Evolutionary conservation across 2,888 invertebrate genomes (phyloP).

Genomic region (Seira ritae): DNA sequence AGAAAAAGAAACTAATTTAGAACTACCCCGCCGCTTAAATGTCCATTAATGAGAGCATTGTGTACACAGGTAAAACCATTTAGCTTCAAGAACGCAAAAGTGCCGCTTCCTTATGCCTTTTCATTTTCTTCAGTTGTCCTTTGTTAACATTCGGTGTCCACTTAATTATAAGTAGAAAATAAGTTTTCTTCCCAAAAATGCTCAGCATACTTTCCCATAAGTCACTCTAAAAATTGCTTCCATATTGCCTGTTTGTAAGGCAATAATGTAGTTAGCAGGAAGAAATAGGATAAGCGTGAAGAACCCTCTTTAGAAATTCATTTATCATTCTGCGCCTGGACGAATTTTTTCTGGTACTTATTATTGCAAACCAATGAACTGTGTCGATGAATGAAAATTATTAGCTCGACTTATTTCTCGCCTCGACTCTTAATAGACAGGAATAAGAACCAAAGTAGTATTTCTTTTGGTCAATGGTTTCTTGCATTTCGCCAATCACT

Average conservation of each 20-base stretch:
- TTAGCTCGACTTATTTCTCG: slow-evolving; percentile 58
- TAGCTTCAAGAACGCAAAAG: slow-evolving; percentile 16
- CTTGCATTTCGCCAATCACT: not conserved
- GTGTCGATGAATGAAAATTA: slow-evolving; percentile 49
- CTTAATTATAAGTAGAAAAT: too few species aligned
- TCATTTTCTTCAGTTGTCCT: too few species aligned
- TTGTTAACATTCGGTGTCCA: too few species aligned
- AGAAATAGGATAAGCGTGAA: not conserved
- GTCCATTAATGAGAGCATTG: slow-evolving; percentile 24
- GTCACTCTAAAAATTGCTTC: slow-evolving; percentile 35
- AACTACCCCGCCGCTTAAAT: slow-evolving; percentile 20
- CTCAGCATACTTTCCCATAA: slow-evolving; percentile 13
- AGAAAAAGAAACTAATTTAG: slow-evolving; percentile 15
- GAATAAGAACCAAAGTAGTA: not conserved
- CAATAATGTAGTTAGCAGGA: slow-evolving; percentile 7
- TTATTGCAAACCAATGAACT: slow-evolving; percentile 56
- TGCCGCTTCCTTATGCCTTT: slow-evolving; percentile 19
- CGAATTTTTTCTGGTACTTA: not conserved
- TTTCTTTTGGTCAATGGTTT: too few species aligned
- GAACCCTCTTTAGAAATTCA: not conserved
- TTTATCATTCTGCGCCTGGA: not conserved
- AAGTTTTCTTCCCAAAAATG: not conserved
- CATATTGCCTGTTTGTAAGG: not conserved
- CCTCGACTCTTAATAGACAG: slow-evolving; percentile 10
- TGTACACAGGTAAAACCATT: not conserved